These are phyloP conservation scores for Sylvilagus floridanus DNA, from an alignment of 2,797 vertebrate species.

Conservation along the genomic window DNA sequence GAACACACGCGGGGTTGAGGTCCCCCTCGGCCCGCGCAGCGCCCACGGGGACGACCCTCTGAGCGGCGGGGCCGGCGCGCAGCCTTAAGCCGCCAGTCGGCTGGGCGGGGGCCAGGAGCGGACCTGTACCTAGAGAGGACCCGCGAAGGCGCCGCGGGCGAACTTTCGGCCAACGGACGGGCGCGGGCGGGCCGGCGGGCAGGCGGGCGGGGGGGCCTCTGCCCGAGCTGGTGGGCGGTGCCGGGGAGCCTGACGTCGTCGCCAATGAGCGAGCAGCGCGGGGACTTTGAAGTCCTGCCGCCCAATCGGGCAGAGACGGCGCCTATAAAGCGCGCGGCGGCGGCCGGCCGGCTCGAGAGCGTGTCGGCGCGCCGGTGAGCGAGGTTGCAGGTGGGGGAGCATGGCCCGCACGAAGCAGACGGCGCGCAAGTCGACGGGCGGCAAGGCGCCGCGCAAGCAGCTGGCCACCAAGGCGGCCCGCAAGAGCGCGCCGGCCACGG, in stretches of 20 bases:
- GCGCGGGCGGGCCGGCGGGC: conserved; percentile 10
- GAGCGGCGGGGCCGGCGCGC: too few species aligned
- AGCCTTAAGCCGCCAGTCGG: too few species aligned
- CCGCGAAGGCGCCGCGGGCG: background rate
- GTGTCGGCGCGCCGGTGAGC: too few species aligned
- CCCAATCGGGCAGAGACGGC: conserved; percentile 11
- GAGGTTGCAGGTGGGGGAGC: too few species aligned
- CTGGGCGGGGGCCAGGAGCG: rapidly evolving
- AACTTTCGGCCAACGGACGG: too few species aligned
- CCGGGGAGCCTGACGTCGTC: background rate
- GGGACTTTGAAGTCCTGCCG: conserved; percentile 6
- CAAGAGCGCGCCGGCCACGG: conserved; percentile 94
- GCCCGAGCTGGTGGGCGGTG: background rate
- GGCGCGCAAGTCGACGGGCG: too few species aligned
- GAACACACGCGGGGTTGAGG: too few species aligned
- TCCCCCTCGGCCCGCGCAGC: too few species aligned
- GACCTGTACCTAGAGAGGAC: background rate
- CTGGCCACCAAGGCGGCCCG: conserved; percentile 94
- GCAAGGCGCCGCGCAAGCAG: conserved; percentile 88
- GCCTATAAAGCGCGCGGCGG: conserved; percentile 51
- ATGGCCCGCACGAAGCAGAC: too few species aligned
- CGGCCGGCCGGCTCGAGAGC: too few species aligned
- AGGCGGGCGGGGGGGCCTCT: background rate
- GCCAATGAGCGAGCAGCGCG: conserved; percentile 39
- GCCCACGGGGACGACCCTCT: too few species aligned